Evolutionary conservation across 2,888 invertebrate genomes (phyloP), one percentile per base, ranked within the genome.

Genomic region (Nesidiocoris tenuis): DNA sequence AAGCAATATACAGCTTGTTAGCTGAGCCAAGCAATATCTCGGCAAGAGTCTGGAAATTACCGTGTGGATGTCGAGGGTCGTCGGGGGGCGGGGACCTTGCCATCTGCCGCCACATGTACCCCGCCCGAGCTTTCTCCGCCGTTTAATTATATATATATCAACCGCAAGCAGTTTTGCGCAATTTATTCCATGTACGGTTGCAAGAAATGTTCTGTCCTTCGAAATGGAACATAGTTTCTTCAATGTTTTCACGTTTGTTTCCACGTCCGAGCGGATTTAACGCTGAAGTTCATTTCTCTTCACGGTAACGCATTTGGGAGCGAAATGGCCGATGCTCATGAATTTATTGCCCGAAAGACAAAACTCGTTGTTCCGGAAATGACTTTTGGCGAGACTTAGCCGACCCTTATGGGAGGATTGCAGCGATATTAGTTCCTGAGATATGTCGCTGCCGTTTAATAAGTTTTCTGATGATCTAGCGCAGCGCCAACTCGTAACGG

Each of bases 1-100:
- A 2, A 68, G 68, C 68, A 68, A 68, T 68, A 68, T 68, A 68
- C 68, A 68, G 68, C 68, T 68, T 55, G 68, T 68, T 68, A 68
- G 68, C 68, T 68, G 68, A 68, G 68, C 68, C 68, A 56, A 68
- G 68, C 68, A 68, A 68, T 68, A 68, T 68, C 68, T 22, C 64
- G 22, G 61, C 61, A 12, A 19, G 18, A 19, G 12, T 19, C 61
- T 18, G 61, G 61, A 61, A 61, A 39, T 39, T 39, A 39, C 39
- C 39, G 39, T 39, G 39, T 12, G 5, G 39, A 39, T 39, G 39
- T 39, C 39, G 39, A 39, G 39, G 39, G 39, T 17, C 5, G 21
- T 21, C 61, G 61, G 19, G 21, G 18, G 21, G 12, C 19, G 18
- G 19, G 19, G 21, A 61, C 61, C 61, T 61, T 61, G 61, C 61